Percentiles rank a stretch among this genome's conserved stretches.
phyloP scores from a whole-genome alignment of 2,113 vertebrate species.

The Eubucco bourcierii region DNA sequence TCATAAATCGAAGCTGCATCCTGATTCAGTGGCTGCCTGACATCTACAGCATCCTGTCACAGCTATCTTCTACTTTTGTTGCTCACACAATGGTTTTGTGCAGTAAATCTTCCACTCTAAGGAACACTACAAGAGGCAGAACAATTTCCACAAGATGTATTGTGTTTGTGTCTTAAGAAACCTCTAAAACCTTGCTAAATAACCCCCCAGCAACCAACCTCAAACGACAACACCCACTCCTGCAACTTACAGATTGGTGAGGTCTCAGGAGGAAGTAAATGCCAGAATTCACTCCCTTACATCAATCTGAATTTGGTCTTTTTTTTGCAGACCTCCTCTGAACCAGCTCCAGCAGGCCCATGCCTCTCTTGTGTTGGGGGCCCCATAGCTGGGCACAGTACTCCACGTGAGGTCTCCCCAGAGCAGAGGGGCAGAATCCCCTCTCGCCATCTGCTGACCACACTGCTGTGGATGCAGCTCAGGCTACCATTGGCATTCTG shows the following conservation, averaged over 20 bases:
- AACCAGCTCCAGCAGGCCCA: too few species aligned
- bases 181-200: not conserved
- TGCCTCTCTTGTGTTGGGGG: too few species aligned
- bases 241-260: fast-evolving
- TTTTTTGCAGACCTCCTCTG: not conserved
- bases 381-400: too few species aligned
- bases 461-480: too few species aligned
- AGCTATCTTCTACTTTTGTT: not conserved
- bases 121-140: not conserved
- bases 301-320: not conserved
- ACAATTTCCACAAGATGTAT: not conserved
- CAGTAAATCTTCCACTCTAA: not conserved
- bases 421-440: too few species aligned
- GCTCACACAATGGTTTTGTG: not conserved
- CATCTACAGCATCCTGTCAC: not conserved
- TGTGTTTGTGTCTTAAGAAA: not conserved
- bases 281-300: not conserved
- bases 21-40: not conserved
- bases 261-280: not conserved
- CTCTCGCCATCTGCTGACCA: too few species aligned
- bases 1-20: not conserved
- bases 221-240: fast-evolving
- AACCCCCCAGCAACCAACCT: not conserved
- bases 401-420: too few species aligned
- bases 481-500: too few species aligned